These are phyloP conservation scores for Poecilia wingei DNA, from an alignment of 2,797 vertebrate species.

Conservation along the genomic window DNA sequence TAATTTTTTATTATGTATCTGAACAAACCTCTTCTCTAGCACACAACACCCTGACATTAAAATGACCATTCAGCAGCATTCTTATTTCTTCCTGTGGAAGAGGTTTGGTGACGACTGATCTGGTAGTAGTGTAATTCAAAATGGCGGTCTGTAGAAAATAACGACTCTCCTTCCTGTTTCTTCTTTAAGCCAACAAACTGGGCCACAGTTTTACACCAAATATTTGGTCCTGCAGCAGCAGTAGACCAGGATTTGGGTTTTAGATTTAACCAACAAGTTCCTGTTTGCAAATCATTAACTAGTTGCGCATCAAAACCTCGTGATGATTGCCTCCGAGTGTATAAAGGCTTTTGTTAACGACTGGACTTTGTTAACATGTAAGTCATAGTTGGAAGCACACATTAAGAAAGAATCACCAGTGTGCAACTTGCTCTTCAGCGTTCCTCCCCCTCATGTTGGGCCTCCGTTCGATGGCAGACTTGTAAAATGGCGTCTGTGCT, in stretches of 20 bases:
- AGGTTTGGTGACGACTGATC: neutral
- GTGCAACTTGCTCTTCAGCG: neutral
- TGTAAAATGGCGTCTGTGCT: conserved; percentile 64
- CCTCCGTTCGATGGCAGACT: conserved; percentile 45
- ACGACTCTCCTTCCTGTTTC: neutral
- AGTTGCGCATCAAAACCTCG: neutral
- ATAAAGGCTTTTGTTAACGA: neutral
- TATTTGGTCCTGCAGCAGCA: neutral
- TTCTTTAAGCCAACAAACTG: neutral
- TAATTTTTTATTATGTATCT: neutral
- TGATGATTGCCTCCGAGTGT: neutral
- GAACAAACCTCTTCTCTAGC: neutral
- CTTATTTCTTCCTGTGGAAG: neutral
- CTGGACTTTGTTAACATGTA: neutral
- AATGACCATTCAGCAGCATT: neutral
- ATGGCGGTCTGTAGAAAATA: neutral
- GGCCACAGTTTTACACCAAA: neutral
- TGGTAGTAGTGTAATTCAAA: neutral
- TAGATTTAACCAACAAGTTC: neutral
- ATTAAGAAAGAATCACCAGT: neutral
- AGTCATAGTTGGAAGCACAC: neutral
- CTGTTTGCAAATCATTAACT: neutral
- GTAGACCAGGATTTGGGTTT: neutral
- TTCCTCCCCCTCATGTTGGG: neutral
- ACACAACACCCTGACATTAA: neutral